Evolutionary conservation across 2,113 vertebrate species (phyloP), one percentile per base, ranked within the genome.

Genomic region (Poeciliopsis prolifica): DNA sequence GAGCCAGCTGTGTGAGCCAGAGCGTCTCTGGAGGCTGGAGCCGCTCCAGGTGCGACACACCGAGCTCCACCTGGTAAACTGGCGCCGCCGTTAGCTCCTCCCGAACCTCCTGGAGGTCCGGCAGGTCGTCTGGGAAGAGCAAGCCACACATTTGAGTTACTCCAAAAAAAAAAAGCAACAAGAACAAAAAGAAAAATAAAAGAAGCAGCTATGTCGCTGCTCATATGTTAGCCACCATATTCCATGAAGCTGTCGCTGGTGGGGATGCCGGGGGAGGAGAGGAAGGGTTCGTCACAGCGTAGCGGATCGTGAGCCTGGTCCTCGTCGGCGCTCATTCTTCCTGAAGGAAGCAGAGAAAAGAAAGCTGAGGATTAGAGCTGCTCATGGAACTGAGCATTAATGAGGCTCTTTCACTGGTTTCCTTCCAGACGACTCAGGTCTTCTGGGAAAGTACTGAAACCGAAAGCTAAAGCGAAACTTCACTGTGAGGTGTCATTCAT

Each of bases 21-120:
- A 64, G 91, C n/a, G 91, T 87, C 72, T 90, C 90, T 0, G 81
- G 86, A 33, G 73, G 73, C 17, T 64, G 31, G 2, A 68, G 65
- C 12, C 28, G 89, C 81, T 98, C 94, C 93, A 97, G 97, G 89
- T 98, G 97, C 1, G 97, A 99, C 82, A 98, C 92, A 15, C 95
- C 94, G 61, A 94, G 89, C 78, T 92, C 93, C 77, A 98, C 91
- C 88, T 96, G 96, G 80, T 95, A 99, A 81, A 97, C 91, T 15
- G 91, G 91, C 74, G 93, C 87, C 33, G 94, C 94, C 5, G 93
- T 79, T 79, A 92, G 95, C 79, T 96, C 95, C 61, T 96, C 96
- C 76, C 92, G 96, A 81, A 98, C 97, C 92, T 97, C 96, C 91
- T 97, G 96, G 85, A 99, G 93, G 86, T 98, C 97, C 72, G 98